Evolutionary conservation across 53 echinoderm and acorn worm genomes (phyloP).

Genomic region (Holothuria leucospilota): DNA sequence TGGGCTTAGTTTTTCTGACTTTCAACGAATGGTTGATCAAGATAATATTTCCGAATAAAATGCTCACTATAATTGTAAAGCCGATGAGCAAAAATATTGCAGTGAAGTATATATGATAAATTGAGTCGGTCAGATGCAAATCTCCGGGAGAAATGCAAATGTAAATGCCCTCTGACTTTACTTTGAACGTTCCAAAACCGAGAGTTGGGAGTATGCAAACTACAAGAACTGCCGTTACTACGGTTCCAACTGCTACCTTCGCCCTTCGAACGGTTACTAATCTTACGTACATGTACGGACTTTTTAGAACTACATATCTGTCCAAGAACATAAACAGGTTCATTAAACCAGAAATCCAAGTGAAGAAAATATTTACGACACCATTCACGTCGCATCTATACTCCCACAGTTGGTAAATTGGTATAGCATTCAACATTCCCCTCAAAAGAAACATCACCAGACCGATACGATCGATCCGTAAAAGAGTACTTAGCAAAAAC

Average conservation of each 20-base stretch:
- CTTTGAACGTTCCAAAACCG: conserved; percentile 67
- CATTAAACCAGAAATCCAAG: conserved; percentile 43
- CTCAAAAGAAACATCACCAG: no score
- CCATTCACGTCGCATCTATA: conserved; percentile 61
- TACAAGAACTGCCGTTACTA: conserved; percentile 21
- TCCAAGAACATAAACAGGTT: no score
- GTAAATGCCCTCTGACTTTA: conserved; percentile 25
- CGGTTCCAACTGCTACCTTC: conserved; percentile 41
- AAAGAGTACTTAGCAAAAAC: no score
- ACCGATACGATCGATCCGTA: no score
- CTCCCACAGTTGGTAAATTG: not conserved
- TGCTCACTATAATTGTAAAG: conserved; percentile 53
- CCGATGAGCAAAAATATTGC: conserved; percentile 55
- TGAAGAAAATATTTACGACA: conserved; percentile 62
- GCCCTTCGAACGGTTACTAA: conserved; percentile 15
- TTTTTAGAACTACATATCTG: no score
- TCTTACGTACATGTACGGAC: not conserved
- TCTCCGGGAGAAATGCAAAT: conserved; percentile 79
- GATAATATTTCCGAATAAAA: conserved; percentile 58
- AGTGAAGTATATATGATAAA: conserved; percentile 55
- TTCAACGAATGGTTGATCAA: conserved; percentile 50
- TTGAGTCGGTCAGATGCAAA: conserved; percentile 31
- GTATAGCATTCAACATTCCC: no score
- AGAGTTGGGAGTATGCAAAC: conserved; percentile 58
- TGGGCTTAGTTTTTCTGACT: conserved; percentile 16